Evolutionary conservation across 2,888 invertebrate genomes (phyloP).

Genomic region (Drosophila mayaguana): DNA sequence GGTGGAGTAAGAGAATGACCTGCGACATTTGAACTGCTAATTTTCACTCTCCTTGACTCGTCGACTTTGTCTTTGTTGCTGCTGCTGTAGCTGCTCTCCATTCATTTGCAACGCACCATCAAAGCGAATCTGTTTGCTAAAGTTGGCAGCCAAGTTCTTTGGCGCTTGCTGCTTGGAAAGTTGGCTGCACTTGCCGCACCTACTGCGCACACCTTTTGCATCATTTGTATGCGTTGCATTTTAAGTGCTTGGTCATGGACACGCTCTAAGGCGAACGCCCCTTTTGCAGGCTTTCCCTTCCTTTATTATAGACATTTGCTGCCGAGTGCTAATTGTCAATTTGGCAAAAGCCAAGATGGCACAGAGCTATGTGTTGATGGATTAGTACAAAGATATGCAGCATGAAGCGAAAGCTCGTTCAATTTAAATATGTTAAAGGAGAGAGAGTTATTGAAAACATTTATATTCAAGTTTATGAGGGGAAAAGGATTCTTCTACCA

Average conservation of each 20-base stretch:
- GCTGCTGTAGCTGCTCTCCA: conserved; percentile 13
- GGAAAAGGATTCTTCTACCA: no score
- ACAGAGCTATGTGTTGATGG: not conserved
- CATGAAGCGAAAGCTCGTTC: no score
- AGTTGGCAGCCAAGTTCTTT: conserved; percentile 37
- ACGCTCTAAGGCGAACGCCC: conserved; percentile 21
- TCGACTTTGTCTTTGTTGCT: not conserved
- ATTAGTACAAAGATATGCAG: no score
- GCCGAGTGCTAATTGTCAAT: conserved; percentile 41
- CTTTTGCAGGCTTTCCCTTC: not conserved
- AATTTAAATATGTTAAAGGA: no score
- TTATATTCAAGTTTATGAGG: no score
- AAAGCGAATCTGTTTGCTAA: conserved; percentile 42
- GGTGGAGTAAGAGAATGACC: conserved; percentile 26
- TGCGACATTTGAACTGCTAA: conserved; percentile 51
- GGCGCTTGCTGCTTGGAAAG: conserved; percentile 9
- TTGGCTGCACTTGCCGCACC: conserved; percentile 31
- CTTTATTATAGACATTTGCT: conserved; percentile 39
- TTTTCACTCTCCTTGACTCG: conserved; percentile 20
- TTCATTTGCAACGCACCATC: conserved; percentile 44
- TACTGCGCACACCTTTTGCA: conserved; percentile 42
- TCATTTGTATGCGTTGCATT: conserved; percentile 61
- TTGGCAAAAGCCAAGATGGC: conserved; percentile 34
- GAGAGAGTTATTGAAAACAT: no score
- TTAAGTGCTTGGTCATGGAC: conserved; percentile 60